These are phyloP conservation scores for Neoaliturus tenellus DNA, from an alignment of 2,888 invertebrate species.

Conservation along the genomic window DNA sequence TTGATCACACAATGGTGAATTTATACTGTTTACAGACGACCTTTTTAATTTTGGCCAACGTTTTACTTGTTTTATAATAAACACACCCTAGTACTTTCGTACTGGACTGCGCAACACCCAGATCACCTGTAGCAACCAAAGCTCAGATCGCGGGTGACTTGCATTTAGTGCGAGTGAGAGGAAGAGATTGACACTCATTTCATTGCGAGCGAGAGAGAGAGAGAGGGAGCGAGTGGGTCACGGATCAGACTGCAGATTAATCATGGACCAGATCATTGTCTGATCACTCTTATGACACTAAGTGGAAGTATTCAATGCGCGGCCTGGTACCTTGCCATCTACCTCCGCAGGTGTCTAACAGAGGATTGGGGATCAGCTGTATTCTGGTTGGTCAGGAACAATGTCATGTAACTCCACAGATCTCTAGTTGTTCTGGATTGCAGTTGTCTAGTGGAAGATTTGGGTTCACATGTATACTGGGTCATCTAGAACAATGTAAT, in stretches of 20 bases:
- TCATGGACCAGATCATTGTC: conserved; percentile 42
- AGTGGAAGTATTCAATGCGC: conserved; percentile 38
- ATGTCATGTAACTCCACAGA: too few species aligned
- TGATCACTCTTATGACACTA: conserved; percentile 43
- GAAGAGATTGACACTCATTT: neutral
- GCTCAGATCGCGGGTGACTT: neutral
- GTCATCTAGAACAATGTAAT: too few species aligned
- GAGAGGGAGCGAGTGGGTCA: conserved; percentile 6
- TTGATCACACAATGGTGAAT: too few species aligned
- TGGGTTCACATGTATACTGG: too few species aligned
- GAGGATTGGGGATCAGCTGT: too few species aligned
- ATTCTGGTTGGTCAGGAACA: too few species aligned
- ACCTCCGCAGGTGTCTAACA: neutral
- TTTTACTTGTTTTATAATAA: too few species aligned
- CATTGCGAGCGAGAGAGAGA: neutral
- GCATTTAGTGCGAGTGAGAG: neutral
- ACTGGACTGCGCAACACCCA: neutral
- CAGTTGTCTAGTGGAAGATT: too few species aligned
- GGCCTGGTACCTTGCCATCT: conserved; percentile 7
- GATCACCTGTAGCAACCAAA: neutral
- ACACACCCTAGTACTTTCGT: too few species aligned
- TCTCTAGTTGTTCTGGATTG: too few species aligned
- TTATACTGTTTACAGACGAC: too few species aligned
- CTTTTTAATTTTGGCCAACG: too few species aligned
- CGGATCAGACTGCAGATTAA: conserved; percentile 1